phyloP scores from a whole-genome alignment of 2,113 vertebrate genomes.

The Hymenochirus boettgeri region DNA sequence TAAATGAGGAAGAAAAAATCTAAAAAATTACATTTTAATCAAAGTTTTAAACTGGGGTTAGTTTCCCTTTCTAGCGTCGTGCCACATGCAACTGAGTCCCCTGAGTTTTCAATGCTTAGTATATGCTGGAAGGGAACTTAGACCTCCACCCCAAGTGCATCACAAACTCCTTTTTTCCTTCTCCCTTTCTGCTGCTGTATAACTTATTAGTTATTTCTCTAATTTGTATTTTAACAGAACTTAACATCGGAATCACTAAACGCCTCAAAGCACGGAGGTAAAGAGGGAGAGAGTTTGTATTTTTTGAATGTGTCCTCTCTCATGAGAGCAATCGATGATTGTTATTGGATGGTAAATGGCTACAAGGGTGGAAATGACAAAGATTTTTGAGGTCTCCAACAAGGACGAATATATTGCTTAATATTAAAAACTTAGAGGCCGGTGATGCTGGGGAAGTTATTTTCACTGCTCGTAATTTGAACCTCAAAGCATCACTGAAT shows the following conservation, averaged over 20 bases:
- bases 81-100: too few species aligned
- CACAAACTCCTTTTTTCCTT: too few species aligned
- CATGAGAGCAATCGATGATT: slow-evolving; percentile 74
- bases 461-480: slow-evolving; percentile 75
- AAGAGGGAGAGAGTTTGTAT: slow-evolving; percentile 81
- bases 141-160: too few species aligned
- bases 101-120: too few species aligned
- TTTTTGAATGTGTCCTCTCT: slow-evolving; percentile 89
- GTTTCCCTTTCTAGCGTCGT: too few species aligned
- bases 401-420: slow-evolving; percentile 83
- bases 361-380: slow-evolving; percentile 58
- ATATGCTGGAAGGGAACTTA: too few species aligned
- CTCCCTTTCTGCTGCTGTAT: too few species aligned
- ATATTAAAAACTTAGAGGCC: slow-evolving; percentile 57
- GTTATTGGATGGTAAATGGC: slow-evolving; percentile 75
- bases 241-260: slow-evolving; percentile 91
- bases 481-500: slow-evolving; percentile 74
- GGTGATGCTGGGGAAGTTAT: slow-evolving; percentile 78
- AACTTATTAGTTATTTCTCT: too few species aligned
- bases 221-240: slow-evolving; percentile 63
- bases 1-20: too few species aligned
- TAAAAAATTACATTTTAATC: too few species aligned
- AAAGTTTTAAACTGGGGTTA: too few species aligned
- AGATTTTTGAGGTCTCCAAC: slow-evolving; percentile 61
- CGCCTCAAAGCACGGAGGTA: slow-evolving; percentile 80